Evolutionary conservation across 2,113 vertebrate genomes (phyloP).

Genomic region (Austrofundulus limnaeus): DNA sequence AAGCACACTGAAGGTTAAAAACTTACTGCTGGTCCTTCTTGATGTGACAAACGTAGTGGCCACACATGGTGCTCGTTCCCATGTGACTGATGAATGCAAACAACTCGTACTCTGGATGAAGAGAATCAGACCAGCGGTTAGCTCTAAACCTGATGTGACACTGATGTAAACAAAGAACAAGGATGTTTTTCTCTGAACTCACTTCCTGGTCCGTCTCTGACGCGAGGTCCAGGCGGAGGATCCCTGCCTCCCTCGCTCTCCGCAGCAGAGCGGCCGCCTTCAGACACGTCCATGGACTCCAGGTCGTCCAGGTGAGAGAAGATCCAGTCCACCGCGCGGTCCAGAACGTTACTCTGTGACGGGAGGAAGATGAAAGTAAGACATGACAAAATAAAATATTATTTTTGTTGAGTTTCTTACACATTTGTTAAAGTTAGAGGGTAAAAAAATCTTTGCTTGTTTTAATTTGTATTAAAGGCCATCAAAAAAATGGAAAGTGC

Average conservation of each 20-base stretch:
- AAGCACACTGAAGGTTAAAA: too few species aligned
- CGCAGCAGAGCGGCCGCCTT: slow-evolving; percentile 90
- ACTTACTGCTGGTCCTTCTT: slow-evolving; percentile 97
- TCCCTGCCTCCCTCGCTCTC: slow-evolving; percentile 90
- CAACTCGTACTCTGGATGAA: slow-evolving; percentile 89
- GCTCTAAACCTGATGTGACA: not conserved
- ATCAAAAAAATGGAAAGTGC: too few species aligned
- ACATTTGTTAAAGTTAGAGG: too few species aligned
- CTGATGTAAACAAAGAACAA: not conserved
- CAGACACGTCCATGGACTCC: slow-evolving; percentile 98
- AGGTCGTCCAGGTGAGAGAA: slow-evolving; percentile 97
- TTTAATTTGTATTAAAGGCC: too few species aligned
- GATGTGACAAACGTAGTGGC: slow-evolving; percentile 98
- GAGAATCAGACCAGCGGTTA: not conserved
- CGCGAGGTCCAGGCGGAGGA: slow-evolving; percentile 91
- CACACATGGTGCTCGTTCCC: slow-evolving; percentile 98
- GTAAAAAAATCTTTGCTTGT: too few species aligned
- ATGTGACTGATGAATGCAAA: slow-evolving; percentile 99
- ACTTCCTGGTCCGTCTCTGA: slow-evolving; percentile 94
- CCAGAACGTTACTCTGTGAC: slow-evolving; percentile 90
- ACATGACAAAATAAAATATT: too few species aligned
- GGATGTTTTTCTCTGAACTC: slow-evolving; percentile 58
- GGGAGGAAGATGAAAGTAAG: slow-evolving; percentile 1
- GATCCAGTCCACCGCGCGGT: slow-evolving; percentile 98
- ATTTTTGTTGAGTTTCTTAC: too few species aligned